Evolutionary conservation across 2,888 invertebrate genomes (phyloP), one percentile per base, ranked within the genome.

Genomic region (Synanthedon formicaeformis): DNA sequence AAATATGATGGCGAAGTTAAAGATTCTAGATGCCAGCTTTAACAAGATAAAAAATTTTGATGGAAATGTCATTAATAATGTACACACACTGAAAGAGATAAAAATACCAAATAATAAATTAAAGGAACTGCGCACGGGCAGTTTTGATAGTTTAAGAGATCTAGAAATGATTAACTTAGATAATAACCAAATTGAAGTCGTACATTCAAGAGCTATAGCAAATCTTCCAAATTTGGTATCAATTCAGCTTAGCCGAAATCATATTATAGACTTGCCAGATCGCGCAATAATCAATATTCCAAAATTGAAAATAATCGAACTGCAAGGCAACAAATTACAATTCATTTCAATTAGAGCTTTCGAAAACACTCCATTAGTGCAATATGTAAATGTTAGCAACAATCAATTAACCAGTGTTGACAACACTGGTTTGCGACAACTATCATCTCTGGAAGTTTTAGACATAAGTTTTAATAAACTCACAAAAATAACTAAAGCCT

Each of bases 391-490:
- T 82, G 78, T 96, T 57, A 96, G 96, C 61, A 90, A 92, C 66
- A 96, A 96, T 79, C 91, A 94, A 61, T 85, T 97, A 54, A 89
- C 89, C 4, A 91, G 89, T 52, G 82, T 96, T 65, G 93, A 95
- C 56, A 91, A 92, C 62, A 91, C 93, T 41, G 95, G 95, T 0
- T 76, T 96, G 53, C 88, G 90, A 48, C 91, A 91, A 60, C 80
- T 96, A 56, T 89, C 91, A 49, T 94, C 95, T 13, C 81, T 97
- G 52, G 96, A 96, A 81, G 93, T 96, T 5, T 75, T 97, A 51
- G 96, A 97, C 73, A 75, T 96, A 55, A 96, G 95, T 68, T 91
- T 92, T 61, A 97, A 97, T 71, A 91, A 89, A 56, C 81, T 96
- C 23, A 88, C 90, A 18, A 90, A 90, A 63, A 89, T 96, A 41